phyloP scores from a whole-genome alignment of 2,113 vertebrate species.

The Bucco capensis region DNA sequence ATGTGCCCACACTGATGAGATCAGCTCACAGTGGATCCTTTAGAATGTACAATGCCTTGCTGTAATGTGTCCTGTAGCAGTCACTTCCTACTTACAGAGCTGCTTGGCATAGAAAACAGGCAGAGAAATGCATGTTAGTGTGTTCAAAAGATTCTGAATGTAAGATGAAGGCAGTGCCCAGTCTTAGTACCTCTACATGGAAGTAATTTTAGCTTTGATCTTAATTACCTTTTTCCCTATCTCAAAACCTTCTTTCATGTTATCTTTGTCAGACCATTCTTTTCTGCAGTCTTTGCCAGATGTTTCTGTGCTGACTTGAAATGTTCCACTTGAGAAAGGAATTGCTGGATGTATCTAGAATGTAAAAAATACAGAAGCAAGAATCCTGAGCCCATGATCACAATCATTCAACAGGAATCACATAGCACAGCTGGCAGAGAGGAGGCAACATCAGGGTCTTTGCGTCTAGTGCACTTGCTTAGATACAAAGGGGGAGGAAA shows the following conservation, averaged over 20 bases:
- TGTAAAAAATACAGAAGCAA: not conserved
- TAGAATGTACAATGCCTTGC: too few species aligned
- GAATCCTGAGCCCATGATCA: not conserved
- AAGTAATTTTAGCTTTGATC: not conserved
- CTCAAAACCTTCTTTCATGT: not conserved
- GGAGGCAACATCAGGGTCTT: not conserved
- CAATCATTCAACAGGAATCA: not conserved
- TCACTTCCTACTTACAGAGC: too few species aligned
- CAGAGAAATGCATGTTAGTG: not conserved
- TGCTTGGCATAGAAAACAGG: not conserved
- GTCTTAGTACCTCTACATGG: not conserved
- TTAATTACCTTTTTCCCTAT: not conserved
- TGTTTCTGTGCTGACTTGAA: not conserved
- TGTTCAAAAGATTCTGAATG: not conserved
- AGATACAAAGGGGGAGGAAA: fast-evolving
- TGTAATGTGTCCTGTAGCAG: too few species aligned
- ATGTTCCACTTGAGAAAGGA: not conserved
- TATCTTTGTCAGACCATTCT: not conserved
- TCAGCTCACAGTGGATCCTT: too few species aligned
- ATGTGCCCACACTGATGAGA: too few species aligned
- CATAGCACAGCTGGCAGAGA: not conserved
- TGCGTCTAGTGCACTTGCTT: not conserved
- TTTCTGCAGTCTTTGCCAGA: not conserved
- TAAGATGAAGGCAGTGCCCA: not conserved
- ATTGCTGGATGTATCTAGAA: not conserved